A percentile compares a stretch with the other conserved stretches of the same genome.
Evolutionary conservation across 2,113 vertebrate genomes (phyloP).

Genomic region (Leiothrix lutea): DNA sequence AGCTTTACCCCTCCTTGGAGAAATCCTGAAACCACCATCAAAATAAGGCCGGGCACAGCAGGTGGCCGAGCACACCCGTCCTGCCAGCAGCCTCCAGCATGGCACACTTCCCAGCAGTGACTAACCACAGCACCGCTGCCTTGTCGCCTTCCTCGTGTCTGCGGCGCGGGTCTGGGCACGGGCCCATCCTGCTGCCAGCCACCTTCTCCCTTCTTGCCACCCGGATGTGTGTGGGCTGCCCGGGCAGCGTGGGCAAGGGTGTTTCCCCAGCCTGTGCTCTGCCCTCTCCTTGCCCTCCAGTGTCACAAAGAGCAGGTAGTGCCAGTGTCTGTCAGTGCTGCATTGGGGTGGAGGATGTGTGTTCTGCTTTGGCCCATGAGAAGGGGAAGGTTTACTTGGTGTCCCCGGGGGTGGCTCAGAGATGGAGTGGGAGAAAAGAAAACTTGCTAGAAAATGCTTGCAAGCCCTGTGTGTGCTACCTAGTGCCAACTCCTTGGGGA

Average conservation of each 20-base stretch:
- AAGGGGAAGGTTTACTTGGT: neutral
- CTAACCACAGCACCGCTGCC: neutral
- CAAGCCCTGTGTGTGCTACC: neutral
- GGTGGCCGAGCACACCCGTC: neutral
- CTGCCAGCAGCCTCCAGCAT: constrained; percentile 12
- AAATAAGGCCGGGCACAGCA: neutral
- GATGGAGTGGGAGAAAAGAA: neutral
- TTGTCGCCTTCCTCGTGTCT: neutral
- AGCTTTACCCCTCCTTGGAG: neutral
- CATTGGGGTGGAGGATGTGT: fast-evolving
- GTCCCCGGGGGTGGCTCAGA: neutral
- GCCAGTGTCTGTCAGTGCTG: neutral
- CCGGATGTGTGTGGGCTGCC: neutral
- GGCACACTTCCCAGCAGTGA: neutral
- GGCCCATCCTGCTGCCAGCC: neutral
- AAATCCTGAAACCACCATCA: neutral
- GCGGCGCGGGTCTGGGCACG: fast-evolving
- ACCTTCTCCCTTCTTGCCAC: neutral
- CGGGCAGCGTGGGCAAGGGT: neutral
- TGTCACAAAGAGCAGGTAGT: fast-evolving
- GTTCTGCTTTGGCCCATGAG: neutral
- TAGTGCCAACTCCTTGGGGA: neutral
- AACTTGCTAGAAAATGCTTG: neutral
- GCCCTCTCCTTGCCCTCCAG: neutral
- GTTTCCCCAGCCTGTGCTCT: neutral